Percentiles rank a stretch among this genome's conserved stretches.
phyloP scores from a whole-genome alignment of 1,140 invertebrate genomes.

The Lineus longissimus region DNA sequence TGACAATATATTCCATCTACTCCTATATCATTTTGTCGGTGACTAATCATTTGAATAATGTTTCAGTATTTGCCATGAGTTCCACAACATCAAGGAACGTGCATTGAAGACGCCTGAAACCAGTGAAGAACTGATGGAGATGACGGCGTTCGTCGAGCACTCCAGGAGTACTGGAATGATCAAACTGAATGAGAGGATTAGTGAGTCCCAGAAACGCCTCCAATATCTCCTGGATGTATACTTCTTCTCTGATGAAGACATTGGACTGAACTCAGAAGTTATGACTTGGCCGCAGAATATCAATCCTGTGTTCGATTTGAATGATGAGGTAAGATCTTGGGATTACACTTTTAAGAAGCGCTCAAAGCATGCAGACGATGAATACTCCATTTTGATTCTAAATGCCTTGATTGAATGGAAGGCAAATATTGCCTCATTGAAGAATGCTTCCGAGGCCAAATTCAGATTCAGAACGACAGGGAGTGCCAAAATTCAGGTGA shows the following conservation, averaged over 20 bases:
- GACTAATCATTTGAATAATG: too few species aligned
- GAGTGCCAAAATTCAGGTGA: too few species aligned
- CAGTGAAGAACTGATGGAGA: constrained; percentile 48
- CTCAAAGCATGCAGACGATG: too few species aligned
- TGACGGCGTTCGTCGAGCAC: constrained; percentile 47
- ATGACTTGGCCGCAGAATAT: constrained; percentile 52
- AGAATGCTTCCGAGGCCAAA: background rate
- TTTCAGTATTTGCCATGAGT: constrained; percentile 49
- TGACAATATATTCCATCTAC: too few species aligned
- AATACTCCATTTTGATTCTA: too few species aligned
- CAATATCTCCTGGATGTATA: constrained; percentile 50
- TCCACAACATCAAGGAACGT: constrained; percentile 37
- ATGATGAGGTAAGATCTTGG: constrained; percentile 48
- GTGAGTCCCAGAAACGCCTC: constrained; percentile 42
- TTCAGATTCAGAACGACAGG: too few species aligned
- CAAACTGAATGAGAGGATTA: constrained; percentile 41
- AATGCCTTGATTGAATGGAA: too few species aligned
- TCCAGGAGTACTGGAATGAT: constrained; percentile 47
- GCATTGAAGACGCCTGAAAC: constrained; percentile 46
- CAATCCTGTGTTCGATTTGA: constrained; percentile 50
- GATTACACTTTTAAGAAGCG: background rate
- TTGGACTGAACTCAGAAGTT: constrained; percentile 49
- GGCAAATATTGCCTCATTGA: too few species aligned
- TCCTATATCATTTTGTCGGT: too few species aligned
- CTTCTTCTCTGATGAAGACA: constrained; percentile 48